These are phyloP conservation scores for Ectemnius lituratus DNA, from an alignment of 2,888 invertebrate species.

Conservation along the genomic window DNA sequence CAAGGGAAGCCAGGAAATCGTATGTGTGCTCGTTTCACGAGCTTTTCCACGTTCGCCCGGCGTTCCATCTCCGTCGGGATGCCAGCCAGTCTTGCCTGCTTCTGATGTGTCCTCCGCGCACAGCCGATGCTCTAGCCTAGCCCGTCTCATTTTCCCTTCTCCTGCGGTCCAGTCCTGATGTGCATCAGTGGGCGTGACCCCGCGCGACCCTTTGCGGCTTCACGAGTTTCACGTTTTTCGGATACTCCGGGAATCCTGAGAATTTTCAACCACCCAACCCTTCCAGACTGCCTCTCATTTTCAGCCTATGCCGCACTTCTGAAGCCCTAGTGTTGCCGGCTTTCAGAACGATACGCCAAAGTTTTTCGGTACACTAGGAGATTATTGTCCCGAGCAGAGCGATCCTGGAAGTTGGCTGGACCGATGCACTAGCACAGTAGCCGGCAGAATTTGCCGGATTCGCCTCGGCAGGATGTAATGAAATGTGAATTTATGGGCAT, in stretches of 20 bases:
- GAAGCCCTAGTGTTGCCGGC: not conserved
- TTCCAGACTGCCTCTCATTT: no score
- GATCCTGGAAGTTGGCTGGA: not conserved
- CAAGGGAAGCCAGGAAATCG: constrained; percentile 55
- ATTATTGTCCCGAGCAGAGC: not conserved
- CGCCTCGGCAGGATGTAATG: constrained; percentile 39
- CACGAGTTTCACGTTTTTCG: constrained; percentile 37
- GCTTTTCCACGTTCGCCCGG: constrained; percentile 18
- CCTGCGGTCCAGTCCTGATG: constrained; percentile 24
- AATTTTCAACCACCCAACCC: constrained; percentile 32
- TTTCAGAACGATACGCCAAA: not conserved
- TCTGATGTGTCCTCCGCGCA: constrained; percentile 38
- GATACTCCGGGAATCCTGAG: constrained; percentile 36
- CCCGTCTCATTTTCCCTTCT: constrained; percentile 43
- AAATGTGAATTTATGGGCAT: constrained; percentile 19
- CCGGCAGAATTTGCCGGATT: constrained; percentile 42
- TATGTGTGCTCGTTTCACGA: constrained; percentile 50
- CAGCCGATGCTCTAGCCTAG: constrained; percentile 22
- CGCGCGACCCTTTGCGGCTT: constrained; percentile 21
- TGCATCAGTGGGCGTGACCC: constrained; percentile 47
- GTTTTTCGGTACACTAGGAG: not conserved
- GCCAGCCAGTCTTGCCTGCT: constrained; percentile 19
- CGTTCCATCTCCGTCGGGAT: constrained; percentile 23
- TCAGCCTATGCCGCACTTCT: no score
- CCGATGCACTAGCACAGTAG: constrained; percentile 27